Percentiles rank a stretch among this genome's conserved stretches.
Conservation (phyloP, 92 coral and sea anemone genomes). For the Paragorgia papillata region DNA sequence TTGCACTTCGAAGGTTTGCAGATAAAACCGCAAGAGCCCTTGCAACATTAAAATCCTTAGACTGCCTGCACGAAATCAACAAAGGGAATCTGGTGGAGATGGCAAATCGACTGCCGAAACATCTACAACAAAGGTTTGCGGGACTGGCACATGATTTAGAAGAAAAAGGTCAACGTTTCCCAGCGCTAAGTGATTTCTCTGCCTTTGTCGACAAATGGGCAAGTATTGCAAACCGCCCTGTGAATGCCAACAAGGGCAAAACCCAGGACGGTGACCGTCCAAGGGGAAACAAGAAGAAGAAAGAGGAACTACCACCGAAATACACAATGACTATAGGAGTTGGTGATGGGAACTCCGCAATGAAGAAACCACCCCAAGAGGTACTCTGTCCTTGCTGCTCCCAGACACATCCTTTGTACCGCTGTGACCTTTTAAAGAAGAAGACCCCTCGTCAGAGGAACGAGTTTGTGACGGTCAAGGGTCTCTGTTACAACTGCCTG, state of each 20-base stretch:
- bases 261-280: not conserved
- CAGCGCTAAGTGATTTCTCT: slow-evolving; percentile 46
- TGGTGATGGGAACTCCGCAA: not conserved
- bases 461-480: slow-evolving; percentile 13
- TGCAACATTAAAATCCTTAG: slow-evolving; percentile 34
- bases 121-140: slow-evolving; percentile 55
- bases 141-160: slow-evolving; percentile 41
- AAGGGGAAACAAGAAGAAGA: slow-evolving; percentile 23
- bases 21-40: slow-evolving; percentile 41
- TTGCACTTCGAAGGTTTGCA: slow-evolving; percentile 45
- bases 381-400: slow-evolving; percentile 43
- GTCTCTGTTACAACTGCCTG: slow-evolving; percentile 51
- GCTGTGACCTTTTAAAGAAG: slow-evolving; percentile 32
- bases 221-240: slow-evolving; percentile 54
- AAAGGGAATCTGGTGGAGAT: slow-evolving; percentile 57
- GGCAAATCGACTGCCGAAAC: slow-evolving; percentile 55
- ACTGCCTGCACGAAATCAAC: slow-evolving; percentile 48
- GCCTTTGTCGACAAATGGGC: slow-evolving; percentile 44
- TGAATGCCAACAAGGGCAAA: slow-evolving; percentile 14
- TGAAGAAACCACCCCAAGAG: slow-evolving; percentile 9
- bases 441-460: slow-evolving; percentile 25
- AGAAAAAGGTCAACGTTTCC: slow-evolving; percentile 44
- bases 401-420: slow-evolving; percentile 50
- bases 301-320: slow-evolving; percentile 13
- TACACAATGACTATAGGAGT: slow-evolving; percentile 8